Base-by-base conservation (phyloP, 53 echinoderm and acorn worm genomes). In the Astropecten irregularis region DNA sequence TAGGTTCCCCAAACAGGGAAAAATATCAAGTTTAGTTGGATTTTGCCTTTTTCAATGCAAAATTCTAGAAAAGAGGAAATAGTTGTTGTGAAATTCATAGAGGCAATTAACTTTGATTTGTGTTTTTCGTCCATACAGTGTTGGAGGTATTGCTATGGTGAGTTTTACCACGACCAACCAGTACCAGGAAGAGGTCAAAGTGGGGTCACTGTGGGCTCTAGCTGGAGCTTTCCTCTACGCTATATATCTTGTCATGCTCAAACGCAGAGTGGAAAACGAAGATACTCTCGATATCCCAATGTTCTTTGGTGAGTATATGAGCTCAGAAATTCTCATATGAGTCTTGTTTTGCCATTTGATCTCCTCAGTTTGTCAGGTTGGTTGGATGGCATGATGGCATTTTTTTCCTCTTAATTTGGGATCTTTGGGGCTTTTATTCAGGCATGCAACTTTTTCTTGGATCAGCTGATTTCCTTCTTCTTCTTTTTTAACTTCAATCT, bases 261-360 rank as follows among this genome's bases (percentile, higher is more conserved):
- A 92, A 69, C 68, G 90, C 52, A 94, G 92, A 86, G 94, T 99
- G 34, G 99, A 99, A 32, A 94, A 99, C 34, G 99, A 99, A 71
- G 94, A 99, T 62, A 90, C 89, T 37, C 59, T 99, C 27, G 99
- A 99, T 54, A 92, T 99, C 26, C 99, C 99, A 22, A 99, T 99
- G 99, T 99, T 99, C 57, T 99, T 99, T 84, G 99, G 99, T 99
- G 60, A 99, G 99, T 87, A 4, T 13, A n/a, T 4, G 42, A 11
- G 42, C 6, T 6, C 42, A 6, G 6, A 42, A 18, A 18, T 18
- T n/a, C n/a, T n/a, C n/a, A n/a, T n/a, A n/a, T n/a, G n/a, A n/a
- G n/a, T n/a, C n/a, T n/a, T n/a, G n/a, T n/a, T n/a, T n/a, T n/a
- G n/a, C n/a, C n/a, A n/a, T n/a, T n/a, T n/a, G n/a, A n/a, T n/a